Percentiles rank a stretch among this genome's conserved stretches.
phyloP scores from a whole-genome alignment of 2,113 vertebrate genomes.

The Menura novaehollandiae region DNA sequence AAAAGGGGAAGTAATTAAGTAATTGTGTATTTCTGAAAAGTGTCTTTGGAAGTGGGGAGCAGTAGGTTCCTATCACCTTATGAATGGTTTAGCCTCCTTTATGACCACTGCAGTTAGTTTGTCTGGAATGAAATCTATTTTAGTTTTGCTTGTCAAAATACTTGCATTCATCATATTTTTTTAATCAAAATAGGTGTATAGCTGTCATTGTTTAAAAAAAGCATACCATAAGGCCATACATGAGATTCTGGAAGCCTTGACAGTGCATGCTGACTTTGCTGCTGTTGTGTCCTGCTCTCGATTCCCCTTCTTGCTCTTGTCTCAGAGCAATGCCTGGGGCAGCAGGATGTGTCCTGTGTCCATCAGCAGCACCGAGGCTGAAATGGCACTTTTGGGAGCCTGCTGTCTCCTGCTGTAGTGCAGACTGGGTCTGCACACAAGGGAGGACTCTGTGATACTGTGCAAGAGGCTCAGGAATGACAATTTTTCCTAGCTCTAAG shows the following conservation, averaged over 20 bases:
- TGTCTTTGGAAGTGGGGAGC: neutral
- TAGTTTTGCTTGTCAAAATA: neutral
- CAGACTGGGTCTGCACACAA: neutral
- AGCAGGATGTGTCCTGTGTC: neutral
- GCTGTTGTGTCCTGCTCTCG: neutral
- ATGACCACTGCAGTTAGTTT: neutral
- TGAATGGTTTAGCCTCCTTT: neutral
- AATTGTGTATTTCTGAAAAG: neutral
- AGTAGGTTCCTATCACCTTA: neutral
- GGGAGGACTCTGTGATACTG: neutral
- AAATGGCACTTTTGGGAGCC: neutral
- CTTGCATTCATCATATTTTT: neutral
- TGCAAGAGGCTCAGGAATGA: neutral
- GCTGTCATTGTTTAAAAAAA: neutral
- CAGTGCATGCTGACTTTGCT: accelerated
- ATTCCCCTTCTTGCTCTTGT: neutral
- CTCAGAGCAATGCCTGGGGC: neutral
- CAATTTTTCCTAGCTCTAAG: neutral
- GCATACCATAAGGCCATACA: neutral
- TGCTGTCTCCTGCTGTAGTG: neutral
- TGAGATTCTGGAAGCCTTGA: neutral
- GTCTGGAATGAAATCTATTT: neutral
- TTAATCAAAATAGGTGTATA: neutral
- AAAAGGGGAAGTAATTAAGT: neutral
- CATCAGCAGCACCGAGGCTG: neutral